Base-by-base conservation (phyloP, 2,113 vertebrate species). In the Zosterops japonicus region DNA sequence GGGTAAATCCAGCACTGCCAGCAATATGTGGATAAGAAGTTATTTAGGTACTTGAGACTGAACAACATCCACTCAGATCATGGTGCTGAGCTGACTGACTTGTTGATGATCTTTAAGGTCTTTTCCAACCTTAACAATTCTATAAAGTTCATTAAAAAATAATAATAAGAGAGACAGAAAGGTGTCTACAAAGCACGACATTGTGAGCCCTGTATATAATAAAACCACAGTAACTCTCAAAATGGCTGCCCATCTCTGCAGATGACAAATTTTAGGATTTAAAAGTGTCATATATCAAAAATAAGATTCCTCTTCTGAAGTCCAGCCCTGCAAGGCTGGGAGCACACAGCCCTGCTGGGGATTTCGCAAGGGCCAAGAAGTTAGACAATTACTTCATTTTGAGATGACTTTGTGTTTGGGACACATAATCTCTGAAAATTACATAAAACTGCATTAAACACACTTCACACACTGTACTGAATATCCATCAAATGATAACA, bases 401-500 rank as follows among this genome's bases (percentile, higher is more conserved):
- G 25, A 42, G 47, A 63, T 25, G 76, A 47, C 12, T 83, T 91
- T 89, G 42, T 80, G 87, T 83, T 90, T 79, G 85, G 89, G 87
- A 89, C 91, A 80, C 82, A 83, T 74, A 89, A 72, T 74, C 61
- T 82, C 80, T 69, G 25, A 56, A 82, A 71, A 81, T 94, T 63
- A 49, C 57, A 93, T 75, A 87, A 94, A 95, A 79, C 49, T 71
- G 27, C 78, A 96, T 74, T 78, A 59, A 96, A 72, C 52, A 79
- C 50, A 33, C 91, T 95, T 85, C 70, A 69, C 78, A 77, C 74
- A 70, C 78, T 76, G 65, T 36, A 93, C 83, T 75, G 90, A 92
- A 52, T 77, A 95, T 94, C 79, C 49, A 90, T 76, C 69, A 69
- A 67, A 74, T 90, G 93, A 95, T 93, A 96, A 90, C 68, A 95